Evolutionary conservation across 2,888 invertebrate genomes (phyloP).

Genomic region (Eugnorisma glareosa): DNA sequence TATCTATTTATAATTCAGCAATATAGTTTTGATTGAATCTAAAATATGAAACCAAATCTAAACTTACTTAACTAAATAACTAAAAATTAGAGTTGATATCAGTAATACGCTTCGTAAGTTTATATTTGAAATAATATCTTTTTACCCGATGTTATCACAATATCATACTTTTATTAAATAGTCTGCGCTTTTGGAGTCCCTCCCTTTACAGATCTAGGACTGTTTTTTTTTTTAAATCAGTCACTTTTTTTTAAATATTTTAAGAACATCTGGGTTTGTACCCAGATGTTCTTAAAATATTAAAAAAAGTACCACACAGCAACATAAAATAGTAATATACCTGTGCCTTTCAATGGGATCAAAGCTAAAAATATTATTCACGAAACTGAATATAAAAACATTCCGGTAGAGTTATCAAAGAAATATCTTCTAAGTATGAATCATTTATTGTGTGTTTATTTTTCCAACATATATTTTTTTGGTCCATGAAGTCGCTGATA

Average conservation of each 20-base stretch:
- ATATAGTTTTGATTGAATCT: neutral
- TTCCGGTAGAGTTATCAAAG: too few species aligned
- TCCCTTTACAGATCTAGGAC: neutral
- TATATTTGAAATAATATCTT: neutral
- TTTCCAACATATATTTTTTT: too few species aligned
- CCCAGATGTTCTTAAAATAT: neutral
- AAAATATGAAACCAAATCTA: conserved; percentile 7
- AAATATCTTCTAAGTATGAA: too few species aligned
- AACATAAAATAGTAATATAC: neutral
- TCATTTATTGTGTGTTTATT: too few species aligned
- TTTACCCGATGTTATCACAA: neutral
- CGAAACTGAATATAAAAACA: too few species aligned
- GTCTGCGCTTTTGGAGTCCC: neutral
- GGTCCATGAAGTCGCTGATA: too few species aligned
- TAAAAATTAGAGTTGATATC: conserved; percentile 21
- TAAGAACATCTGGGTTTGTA: too few species aligned
- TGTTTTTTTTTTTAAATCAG: too few species aligned
- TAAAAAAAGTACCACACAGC: neutral
- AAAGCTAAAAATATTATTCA: neutral
- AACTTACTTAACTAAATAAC: conserved; percentile 21
- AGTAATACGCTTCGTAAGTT: neutral
- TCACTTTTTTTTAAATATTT: too few species aligned
- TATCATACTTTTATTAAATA: neutral
- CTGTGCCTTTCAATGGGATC: neutral
- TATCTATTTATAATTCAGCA: neutral